phyloP scores from a whole-genome alignment of 2,797 vertebrate genomes.

The Arremon aurantiirostris region DNA sequence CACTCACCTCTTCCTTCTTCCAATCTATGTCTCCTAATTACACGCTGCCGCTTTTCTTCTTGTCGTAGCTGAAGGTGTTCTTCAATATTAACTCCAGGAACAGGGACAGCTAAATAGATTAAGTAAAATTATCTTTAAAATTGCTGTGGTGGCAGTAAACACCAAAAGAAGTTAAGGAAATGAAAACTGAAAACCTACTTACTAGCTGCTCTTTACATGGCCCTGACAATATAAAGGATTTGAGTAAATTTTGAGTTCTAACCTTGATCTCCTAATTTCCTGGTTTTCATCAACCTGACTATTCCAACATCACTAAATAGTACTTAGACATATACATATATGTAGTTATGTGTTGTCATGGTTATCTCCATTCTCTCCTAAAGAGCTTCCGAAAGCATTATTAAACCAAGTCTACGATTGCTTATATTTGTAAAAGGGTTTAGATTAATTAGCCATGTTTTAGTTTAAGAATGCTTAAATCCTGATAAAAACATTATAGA shows the following conservation, averaged over 20 bases:
- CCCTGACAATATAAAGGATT: neutral
- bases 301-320: neutral
- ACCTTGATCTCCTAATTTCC: neutral
- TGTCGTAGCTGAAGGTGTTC: constrained; percentile 97
- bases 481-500: neutral
- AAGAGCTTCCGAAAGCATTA: neutral
- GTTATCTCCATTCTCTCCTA: neutral
- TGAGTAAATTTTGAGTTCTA: neutral
- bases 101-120: constrained; percentile 88
- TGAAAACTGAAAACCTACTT: neutral
- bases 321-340: neutral
- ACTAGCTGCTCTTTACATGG: neutral
- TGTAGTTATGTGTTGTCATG: neutral
- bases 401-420: neutral
- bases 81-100: constrained; percentile 98
- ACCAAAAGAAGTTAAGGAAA: neutral
- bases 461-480: neutral
- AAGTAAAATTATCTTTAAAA: neutral
- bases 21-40: constrained; percentile 91
- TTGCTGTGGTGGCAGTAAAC: neutral
- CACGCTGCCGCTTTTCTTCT: constrained; percentile 96
- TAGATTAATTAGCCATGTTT: neutral
- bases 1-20: constrained; percentile 95
- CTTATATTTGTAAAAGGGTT: neutral
- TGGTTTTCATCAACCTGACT: neutral